Base-by-base conservation (phyloP, 2,888 invertebrate species). In the Sarcophaga rosellei region DNA sequence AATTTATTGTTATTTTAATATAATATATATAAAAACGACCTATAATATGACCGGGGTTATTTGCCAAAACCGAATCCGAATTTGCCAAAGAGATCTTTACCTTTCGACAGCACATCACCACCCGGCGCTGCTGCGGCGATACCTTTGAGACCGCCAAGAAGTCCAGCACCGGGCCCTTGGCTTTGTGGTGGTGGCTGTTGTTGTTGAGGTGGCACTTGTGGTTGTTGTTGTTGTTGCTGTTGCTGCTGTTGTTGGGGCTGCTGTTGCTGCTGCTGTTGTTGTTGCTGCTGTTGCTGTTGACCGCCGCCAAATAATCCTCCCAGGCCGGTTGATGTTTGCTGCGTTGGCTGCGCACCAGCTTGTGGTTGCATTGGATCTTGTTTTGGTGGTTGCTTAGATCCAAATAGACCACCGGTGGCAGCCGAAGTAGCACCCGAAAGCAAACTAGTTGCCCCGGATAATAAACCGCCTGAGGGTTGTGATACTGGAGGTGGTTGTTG, bases 31-130 rank as follows among this genome's bases (percentile, higher is more conserved):
- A 91, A 90, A 91, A 91, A 88, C 86, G 88, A 87, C 89, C 92
- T 91, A 91, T 89, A 90, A 90, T 91, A 91, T 92, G 92, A 91
- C 92, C 92, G 92, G 93, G 93, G 93, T 95, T 95, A 95, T 95
- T 95, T 95, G 92, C 96, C 96, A 91, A 98, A 95, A 89, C 98
- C 98, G 93, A 98, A 98, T 96, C 98, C 98, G 94, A 98, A 98
- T 89, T 92, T 92, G 72, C 91, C 91, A 93, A 98, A 97, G 89
- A 98, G 96, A 94, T 98, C 98, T 94, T 98, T 98, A 91, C 98
- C 98, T 94, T 98, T 98, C 92, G 97, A 97, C 90, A 98, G 95
- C 90, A 98, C 97, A 92, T 97, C 97, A 90, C 97, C 97, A 88
- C 97, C 97, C 89, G 97, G 97, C 89, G 92, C 92, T 81, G 97